Conservation (phyloP, 2,113 vertebrate species). For the Stercorarius parasiticus region DNA sequence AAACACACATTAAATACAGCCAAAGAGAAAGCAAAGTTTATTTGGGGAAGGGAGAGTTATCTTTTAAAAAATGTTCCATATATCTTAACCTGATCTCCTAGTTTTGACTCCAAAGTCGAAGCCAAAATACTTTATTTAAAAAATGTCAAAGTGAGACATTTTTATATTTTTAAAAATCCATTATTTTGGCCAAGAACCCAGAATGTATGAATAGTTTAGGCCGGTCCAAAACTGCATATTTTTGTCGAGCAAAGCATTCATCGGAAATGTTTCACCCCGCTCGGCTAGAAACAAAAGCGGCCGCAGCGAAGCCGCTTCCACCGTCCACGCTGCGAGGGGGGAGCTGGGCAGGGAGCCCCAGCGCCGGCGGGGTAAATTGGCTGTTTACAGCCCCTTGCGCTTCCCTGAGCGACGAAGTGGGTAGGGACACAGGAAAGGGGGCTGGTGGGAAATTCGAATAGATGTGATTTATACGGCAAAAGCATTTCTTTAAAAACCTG, state of each 20-base stretch:
- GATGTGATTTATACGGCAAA: not conserved
- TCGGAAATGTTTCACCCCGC: not conserved
- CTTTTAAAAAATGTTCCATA: not conserved
- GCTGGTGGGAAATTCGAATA: not conserved
- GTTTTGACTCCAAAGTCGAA: not conserved
- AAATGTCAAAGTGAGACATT: conserved; percentile 6
- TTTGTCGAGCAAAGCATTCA: not conserved
- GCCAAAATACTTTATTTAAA: conserved; percentile 25
- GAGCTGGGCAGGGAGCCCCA: not conserved
- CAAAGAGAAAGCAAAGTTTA: not conserved
- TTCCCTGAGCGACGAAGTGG: not conserved
- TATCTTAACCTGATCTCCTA: conserved; percentile 6
- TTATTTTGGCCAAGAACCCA: not conserved
- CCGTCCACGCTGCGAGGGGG: fast-evolving
- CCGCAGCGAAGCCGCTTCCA: fast-evolving
- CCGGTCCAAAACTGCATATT: conserved; percentile 10
- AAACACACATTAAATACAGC: not conserved
- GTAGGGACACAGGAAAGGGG: not conserved
- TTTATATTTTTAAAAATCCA: conserved; percentile 9
- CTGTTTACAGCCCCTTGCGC: fast-evolving
- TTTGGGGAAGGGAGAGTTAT: not conserved
- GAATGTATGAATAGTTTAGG: conserved; percentile 24
- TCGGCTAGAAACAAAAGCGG: not conserved
- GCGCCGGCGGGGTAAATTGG: fast-evolving
- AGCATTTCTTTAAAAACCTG: not conserved